Evolutionary conservation across 53 echinoderm and acorn worm genomes (phyloP), one percentile per base, ranked within the genome.

Genomic region (Echinarachnius parma): DNA sequence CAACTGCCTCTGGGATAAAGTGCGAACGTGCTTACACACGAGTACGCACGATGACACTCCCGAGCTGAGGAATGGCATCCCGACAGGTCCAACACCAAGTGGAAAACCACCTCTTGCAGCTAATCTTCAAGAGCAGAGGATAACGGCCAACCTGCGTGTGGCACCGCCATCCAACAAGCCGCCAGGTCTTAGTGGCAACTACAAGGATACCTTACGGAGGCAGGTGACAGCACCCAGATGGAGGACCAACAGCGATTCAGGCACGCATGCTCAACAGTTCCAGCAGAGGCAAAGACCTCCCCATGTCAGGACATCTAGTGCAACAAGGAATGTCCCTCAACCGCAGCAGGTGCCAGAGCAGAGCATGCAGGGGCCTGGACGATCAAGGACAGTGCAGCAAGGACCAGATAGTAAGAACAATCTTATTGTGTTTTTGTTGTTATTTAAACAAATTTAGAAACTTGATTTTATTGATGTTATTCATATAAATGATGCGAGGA

Each of bases 1-100:
- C 31, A 98, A 98, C 59, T 91, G 88, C 86, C 34, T 98, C 22
- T 98, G 98, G 98, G 88, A 98, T 83, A 98, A 98, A 75, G 98
- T 98, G 20, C 68, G 98, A 45, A 91, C 98, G 15, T 98, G 98
- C 60, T 69, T 98, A 48, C 25, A 98, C 69, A 83, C 87, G 28
- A 70, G 81, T 13, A 86, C 86, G 10, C 69, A 69, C 2, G 67
- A 30, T 16, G 75, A 88, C 33, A 60, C 49, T 4, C 20, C 59
- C 26, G 31, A 57, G 34, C 53, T 45, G 4, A 74, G 44, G 10
- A 57, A 3, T 2, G 48, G 48, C 4, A 75, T 61, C 34, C 19
- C 19, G 10, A 30, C 28, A 21, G n/a, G 27, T 5, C 59, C 57
- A 24, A 48, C 78, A 39, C 10, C 54, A 2, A 63, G 64, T 34